Conservation (phyloP, 1,140 invertebrate species). For the Euglossa dilemma region DNA sequence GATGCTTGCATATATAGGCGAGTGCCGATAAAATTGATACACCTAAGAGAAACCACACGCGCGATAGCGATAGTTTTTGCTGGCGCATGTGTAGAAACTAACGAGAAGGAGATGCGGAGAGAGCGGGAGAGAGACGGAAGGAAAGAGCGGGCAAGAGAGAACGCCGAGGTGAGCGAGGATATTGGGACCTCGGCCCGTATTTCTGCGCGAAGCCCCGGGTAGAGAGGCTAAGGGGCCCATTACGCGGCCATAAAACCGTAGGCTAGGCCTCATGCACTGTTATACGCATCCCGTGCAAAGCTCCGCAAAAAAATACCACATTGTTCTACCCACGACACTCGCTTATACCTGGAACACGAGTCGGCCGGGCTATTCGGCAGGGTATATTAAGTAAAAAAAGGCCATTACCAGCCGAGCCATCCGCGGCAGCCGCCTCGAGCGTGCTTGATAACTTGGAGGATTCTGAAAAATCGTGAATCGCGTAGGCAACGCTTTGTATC, state of each 20-base stretch:
- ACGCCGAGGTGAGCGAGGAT: constrained; percentile 38
- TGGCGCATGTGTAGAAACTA: constrained; percentile 12
- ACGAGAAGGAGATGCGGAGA: no score
- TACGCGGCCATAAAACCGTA: constrained; percentile 78
- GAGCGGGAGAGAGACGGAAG: no score
- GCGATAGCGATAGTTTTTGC: not conserved
- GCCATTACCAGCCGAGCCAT: not conserved
- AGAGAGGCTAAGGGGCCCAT: constrained; percentile 78
- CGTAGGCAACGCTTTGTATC: constrained; percentile 30
- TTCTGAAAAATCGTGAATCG: constrained; percentile 41
- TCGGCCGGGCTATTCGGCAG: constrained; percentile 42
- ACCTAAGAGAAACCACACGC: not conserved
- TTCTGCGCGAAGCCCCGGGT: constrained; percentile 55
- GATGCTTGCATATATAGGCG: not conserved
- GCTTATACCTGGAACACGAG: constrained; percentile 60
- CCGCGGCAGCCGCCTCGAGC: not conserved
- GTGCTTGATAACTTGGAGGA: constrained; percentile 36
- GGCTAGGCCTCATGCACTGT: constrained; percentile 72
- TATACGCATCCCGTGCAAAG: constrained; percentile 68
- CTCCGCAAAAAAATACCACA: constrained; percentile 56
- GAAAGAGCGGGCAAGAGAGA: not conserved
- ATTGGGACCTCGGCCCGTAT: constrained; percentile 63
- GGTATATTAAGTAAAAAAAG: constrained; percentile 23
- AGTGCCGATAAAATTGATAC: not conserved
- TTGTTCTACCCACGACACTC: constrained; percentile 74